A percentile compares a stretch with the other conserved stretches of the same genome.
Evolutionary conservation across 2,113 vertebrate genomes (phyloP).

Genomic region (Ornithorhynchus anatinus): DNA sequence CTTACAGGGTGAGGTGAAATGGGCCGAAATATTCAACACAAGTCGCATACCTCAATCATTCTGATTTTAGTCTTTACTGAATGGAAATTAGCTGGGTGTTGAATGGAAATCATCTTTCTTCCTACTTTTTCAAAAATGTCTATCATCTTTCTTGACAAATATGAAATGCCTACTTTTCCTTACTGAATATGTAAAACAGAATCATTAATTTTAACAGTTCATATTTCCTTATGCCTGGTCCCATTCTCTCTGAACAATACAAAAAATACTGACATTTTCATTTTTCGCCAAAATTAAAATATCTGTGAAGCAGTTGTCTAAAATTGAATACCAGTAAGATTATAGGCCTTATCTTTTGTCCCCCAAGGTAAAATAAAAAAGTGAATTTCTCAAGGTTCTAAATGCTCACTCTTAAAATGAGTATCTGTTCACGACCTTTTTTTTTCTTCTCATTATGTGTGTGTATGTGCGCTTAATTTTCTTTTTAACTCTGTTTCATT

Average conservation of each 20-base stretch:
- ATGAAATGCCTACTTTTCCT: slow-evolving; percentile 12
- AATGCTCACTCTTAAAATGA: no score
- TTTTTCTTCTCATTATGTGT: background rate
- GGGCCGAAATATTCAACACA: background rate
- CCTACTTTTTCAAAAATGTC: background rate
- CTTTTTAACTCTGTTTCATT: background rate
- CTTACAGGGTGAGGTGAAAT: background rate
- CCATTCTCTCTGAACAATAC: slow-evolving; percentile 1
- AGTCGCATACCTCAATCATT: background rate
- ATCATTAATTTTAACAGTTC: slow-evolving; percentile 57
- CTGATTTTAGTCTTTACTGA: slow-evolving; percentile 14
- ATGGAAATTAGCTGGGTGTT: background rate
- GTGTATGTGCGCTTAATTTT: background rate
- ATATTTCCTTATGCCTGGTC: slow-evolving; percentile 13
- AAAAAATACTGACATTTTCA: no score
- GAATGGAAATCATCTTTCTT: slow-evolving; percentile 8
- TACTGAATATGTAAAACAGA: slow-evolving; percentile 33
- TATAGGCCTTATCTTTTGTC: no score
- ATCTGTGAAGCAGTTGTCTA: background rate
- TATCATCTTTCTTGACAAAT: background rate
- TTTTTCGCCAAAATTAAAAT: background rate
- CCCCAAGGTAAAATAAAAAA: no score
- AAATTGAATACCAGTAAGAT: no score
- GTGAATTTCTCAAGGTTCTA: no score
- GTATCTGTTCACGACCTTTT: background rate